Evolutionary conservation across 2,797 vertebrate genomes (phyloP), one percentile per base, ranked within the genome.

Genomic region (Molossus molossus): DNA sequence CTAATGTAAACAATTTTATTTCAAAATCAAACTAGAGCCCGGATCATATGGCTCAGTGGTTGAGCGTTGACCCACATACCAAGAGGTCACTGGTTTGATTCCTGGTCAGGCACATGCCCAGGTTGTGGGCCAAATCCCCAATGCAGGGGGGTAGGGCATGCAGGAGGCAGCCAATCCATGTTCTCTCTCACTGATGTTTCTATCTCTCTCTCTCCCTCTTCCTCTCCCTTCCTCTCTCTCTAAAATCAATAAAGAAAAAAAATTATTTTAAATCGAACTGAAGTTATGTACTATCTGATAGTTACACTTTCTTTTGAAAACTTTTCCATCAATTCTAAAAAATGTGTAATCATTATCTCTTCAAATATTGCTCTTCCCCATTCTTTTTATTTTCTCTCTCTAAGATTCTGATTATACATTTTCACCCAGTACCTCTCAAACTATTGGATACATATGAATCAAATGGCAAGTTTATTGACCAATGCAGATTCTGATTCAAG

Each of bases 1-100:
- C 18, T n/a, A 83, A 60, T 75, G 17, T 65, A 48, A 62, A 91
- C 57, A 89, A 67, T 67, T 92, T 79, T 79, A 88, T 77, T 89
- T 70, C 72, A 62, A 96, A 93, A 72, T 88, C 2, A 81, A 69
- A 75, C 33, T 48, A n/a, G 3, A 91, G 40, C 40, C 40, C 40
- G 40, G 40, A 45, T 45, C 40, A 45, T 45, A 6, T 45, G 40
- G 40, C 40, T 45, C 40, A 45, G 40, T 45, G 4, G 5, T 45
- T 45, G 3, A 45, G 40, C 40, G 40, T 45, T 6, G 40, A 45
- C 40, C 6, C 40, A 45, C 6, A 6, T 6, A 45, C 40, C 40
- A 45, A 45, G 40, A 45, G 40, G 40, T 45, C 40, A 6, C 40
- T 6, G 6, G 40, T 45, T 45, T 6, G 40, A 45, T 45, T 45